These are phyloP conservation scores for Campylorhamphus procurvoides DNA, from an alignment of 2,113 vertebrate genomes.

Conservation along the genomic window DNA sequence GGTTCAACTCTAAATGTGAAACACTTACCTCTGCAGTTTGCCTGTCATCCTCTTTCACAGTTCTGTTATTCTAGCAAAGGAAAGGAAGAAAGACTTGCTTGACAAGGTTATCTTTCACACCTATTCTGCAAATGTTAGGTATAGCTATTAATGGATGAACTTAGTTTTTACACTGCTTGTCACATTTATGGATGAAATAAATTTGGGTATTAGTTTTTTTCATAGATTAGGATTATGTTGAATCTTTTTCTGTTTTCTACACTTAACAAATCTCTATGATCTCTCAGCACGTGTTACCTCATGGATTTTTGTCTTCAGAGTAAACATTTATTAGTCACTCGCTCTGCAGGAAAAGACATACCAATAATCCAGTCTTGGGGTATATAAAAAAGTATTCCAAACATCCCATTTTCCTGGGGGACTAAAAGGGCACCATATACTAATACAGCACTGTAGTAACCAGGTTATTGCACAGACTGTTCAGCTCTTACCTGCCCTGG, in stretches of 20 bases:
- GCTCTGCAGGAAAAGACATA: background rate
- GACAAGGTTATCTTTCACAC: background rate
- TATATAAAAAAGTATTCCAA: background rate
- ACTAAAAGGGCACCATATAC: background rate
- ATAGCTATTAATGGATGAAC: background rate
- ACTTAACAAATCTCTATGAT: background rate
- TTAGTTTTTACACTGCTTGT: background rate
- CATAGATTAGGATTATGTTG: background rate
- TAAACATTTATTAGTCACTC: background rate
- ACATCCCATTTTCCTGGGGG: background rate
- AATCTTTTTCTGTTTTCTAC: background rate
- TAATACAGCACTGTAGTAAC: background rate
- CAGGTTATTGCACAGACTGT: background rate
- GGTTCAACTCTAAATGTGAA: background rate
- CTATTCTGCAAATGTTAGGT: background rate
- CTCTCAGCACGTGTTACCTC: background rate
- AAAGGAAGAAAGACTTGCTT: background rate
- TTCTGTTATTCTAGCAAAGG: slow-evolving; percentile 40
- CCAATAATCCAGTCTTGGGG: background rate
- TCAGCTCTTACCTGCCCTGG: slow-evolving; percentile 79
- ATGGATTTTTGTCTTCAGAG: background rate
- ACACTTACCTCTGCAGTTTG: slow-evolving; percentile 39
- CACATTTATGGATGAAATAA: background rate
- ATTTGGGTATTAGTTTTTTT: background rate
- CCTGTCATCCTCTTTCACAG: slow-evolving; percentile 34